Conservation (phyloP, 1,140 invertebrate species). For the Papilio glaucus region DNA sequence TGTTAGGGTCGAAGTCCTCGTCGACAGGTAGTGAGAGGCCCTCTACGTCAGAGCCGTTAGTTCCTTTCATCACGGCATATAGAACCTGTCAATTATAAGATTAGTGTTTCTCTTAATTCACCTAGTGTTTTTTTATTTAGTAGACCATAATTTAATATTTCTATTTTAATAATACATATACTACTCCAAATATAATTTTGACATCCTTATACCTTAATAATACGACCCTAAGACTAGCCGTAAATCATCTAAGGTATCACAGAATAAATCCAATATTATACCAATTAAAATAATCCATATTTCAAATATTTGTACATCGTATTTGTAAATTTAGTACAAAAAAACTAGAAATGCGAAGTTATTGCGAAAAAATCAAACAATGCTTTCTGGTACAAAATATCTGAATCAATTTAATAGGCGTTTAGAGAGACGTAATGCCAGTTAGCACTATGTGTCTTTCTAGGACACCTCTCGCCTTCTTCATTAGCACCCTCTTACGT, state of each 20-base stretch:
- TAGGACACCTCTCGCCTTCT: conserved; percentile 53
- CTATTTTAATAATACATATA: too few relatives aligned
- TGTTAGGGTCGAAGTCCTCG: conserved; percentile 80
- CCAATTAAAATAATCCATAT: neutral
- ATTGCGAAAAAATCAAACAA: conserved; percentile 25
- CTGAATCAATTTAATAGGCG: conserved; percentile 12
- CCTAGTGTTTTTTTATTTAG: too few relatives aligned
- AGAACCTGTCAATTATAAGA: conserved; percentile 63
- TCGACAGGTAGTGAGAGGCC: conserved; percentile 69
- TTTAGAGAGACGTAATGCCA: conserved; percentile 43
- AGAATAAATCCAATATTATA: neutral
- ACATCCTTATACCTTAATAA: neutral
- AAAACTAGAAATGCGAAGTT: neutral
- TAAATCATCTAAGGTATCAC: too few relatives aligned
- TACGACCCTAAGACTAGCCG: too few relatives aligned
- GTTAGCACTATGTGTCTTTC: conserved; percentile 55
- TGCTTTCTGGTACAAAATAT: conserved; percentile 5
- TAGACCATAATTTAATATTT: too few relatives aligned
- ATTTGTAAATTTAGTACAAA: too few relatives aligned
- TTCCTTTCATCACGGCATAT: conserved; percentile 79
- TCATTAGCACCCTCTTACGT: conserved; percentile 74
- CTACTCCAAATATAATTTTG: neutral
- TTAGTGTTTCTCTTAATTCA: too few relatives aligned
- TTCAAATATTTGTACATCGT: too few relatives aligned
- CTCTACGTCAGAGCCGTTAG: conserved; percentile 71